Evolutionary conservation across 2,888 invertebrate genomes (phyloP).

Genomic region (Idaea dimidiata): DNA sequence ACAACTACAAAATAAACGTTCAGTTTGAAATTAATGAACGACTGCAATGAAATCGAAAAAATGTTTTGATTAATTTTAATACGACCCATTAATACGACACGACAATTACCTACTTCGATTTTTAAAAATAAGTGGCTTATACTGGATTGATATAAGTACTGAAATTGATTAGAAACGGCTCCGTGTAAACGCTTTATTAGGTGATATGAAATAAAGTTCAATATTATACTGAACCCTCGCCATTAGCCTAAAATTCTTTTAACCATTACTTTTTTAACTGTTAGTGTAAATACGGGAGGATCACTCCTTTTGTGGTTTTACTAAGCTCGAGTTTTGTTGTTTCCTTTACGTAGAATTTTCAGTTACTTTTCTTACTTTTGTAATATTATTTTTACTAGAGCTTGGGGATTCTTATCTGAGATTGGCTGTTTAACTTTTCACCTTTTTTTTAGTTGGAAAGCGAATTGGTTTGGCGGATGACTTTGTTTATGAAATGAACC

Average conservation of each 20-base stretch:
- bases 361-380: neutral
- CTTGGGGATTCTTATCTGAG: neutral
- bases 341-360: conserved; percentile 3
- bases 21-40: no score
- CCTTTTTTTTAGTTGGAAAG: neutral
- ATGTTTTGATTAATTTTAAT: no score
- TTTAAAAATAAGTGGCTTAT: no score
- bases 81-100: no score
- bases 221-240: conserved; percentile 18
- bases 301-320: conserved; percentile 28
- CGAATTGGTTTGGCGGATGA: neutral
- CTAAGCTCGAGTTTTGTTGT: conserved; percentile 18
- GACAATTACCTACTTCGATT: no score
- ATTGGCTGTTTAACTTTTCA: neutral
- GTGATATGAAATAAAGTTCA: conserved; percentile 27
- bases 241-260: neutral
- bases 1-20: no score
- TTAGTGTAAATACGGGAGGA: conserved; percentile 42
- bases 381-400: neutral
- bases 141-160: no score
- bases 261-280: conserved; percentile 7
- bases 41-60: no score
- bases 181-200: conserved; percentile 8
- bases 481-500: neutral
- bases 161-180: no score